phyloP scores from a whole-genome alignment of 2,113 vertebrate species.

The Helogale parvula region DNA sequence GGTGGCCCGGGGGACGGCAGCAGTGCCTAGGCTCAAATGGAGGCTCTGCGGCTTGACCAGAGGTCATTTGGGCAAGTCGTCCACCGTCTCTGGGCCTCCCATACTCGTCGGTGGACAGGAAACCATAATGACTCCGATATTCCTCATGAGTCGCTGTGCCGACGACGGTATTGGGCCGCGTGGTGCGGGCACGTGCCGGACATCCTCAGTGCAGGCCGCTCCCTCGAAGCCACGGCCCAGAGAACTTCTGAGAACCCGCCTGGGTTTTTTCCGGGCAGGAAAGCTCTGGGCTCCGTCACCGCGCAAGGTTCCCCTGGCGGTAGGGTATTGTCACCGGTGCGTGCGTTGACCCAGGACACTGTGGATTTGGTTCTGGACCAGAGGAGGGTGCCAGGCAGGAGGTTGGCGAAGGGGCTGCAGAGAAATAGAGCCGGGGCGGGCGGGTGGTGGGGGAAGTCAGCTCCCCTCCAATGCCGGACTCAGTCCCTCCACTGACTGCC shows the following conservation, averaged over 20 bases:
- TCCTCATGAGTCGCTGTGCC: neutral
- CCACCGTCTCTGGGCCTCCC: neutral
- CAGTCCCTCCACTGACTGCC: neutral
- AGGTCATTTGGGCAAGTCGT: neutral
- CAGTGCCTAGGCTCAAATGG: neutral
- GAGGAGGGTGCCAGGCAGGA: neutral
- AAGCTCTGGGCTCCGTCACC: neutral
- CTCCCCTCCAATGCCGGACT: neutral
- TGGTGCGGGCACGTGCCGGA: neutral
- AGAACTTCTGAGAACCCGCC: neutral
- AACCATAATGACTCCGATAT: neutral
- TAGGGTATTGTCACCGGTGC: neutral
- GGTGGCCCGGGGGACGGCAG: neutral
- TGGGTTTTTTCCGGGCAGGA: neutral
- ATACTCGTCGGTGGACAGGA: neutral
- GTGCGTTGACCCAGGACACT: neutral
- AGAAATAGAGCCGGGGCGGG: neutral
- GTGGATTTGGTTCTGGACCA: fast-evolving
- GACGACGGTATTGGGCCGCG: fast-evolving
- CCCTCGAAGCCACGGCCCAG: neutral
- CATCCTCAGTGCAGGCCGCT: fast-evolving
- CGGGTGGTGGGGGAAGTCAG: neutral
- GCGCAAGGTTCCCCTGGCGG: too few species aligned
- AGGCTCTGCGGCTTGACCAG: neutral
- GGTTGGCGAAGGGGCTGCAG: neutral